Evolutionary conservation across 2,113 vertebrate genomes (phyloP), one percentile per base, ranked within the genome.

Genomic region (Indri indri): DNA sequence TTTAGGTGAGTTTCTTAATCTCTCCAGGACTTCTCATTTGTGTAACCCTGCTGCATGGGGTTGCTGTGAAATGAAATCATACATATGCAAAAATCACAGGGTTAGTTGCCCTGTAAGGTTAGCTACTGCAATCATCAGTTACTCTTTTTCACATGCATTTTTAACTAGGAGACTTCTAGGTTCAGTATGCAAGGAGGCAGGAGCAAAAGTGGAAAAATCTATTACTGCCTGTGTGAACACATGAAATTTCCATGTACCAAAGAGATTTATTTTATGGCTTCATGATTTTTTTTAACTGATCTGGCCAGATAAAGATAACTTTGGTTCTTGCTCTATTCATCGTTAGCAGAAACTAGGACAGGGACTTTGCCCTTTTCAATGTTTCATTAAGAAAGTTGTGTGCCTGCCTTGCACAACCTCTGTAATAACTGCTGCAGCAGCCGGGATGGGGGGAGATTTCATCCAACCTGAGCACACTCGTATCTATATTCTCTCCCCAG

Each of bases 281-380:
- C 93, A 92, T 90, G 90, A 87, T 92, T 95, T 94, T 94, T 95
- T 94, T 97, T 83, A 96, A 88, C 42, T 95, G 63, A 95, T 92
- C 83, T 87, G 63, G 83, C 76, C 63, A 32, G 68, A 92, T 73
- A 87, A 90, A 93, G 92, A 96, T 92, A 97, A 97, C 63, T 89
- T 68, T 54, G 40, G 70, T 84, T 84, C 88, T 80, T 94, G 94
- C 50, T 76, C 40, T 87, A 50, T 84, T 90, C 37, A 5, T 90
- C 93, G 97, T 93, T 81, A 57, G 79, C 89, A 9, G 91, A 94
- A 97, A 95, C 40, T 45, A 80, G 65, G 91, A 59, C 84, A 85
- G 37, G 47, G 65, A 97, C 52, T 88, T 81, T 91, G 93, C 70
- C 94, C 80, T 96, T 96, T 74, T 95, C 88, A 91, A 93, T 94